A percentile compares a stretch with the other conserved stretches of the same genome.
Conservation (phyloP, 2,797 vertebrate genomes). For the Sebastes matsubarae region DNA sequence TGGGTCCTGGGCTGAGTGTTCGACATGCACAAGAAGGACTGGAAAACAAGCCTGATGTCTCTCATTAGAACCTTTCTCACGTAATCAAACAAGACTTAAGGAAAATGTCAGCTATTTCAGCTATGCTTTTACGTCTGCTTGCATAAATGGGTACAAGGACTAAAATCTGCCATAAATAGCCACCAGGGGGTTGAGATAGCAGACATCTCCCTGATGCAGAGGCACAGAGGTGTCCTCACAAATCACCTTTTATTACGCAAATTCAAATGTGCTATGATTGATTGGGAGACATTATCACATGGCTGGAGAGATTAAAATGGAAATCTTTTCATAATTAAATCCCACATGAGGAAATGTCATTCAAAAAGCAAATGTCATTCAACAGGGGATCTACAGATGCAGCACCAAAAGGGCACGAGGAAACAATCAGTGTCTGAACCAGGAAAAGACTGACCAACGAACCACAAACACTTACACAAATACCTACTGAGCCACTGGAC, state of each 20-base stretch:
- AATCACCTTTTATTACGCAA: constrained; percentile 30
- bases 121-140: constrained; percentile 67
- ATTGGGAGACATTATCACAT: constrained; percentile 23
- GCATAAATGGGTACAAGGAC: constrained; percentile 65
- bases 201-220: not conserved
- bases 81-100: constrained; percentile 76
- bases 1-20: constrained; percentile 66
- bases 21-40: constrained; percentile 55
- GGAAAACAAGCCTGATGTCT: constrained; percentile 79
- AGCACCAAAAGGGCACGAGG: constrained; percentile 39
- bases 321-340: constrained; percentile 48
- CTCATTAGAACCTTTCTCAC: constrained; percentile 73
- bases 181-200: constrained; percentile 10
- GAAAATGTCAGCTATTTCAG: constrained; percentile 79
- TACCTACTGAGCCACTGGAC: constrained; percentile 6
- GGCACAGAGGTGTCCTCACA: constrained; percentile 2
- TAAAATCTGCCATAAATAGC: constrained; percentile 46
- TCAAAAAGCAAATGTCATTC: constrained; percentile 53
- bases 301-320: constrained; percentile 34
- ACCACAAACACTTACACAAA: constrained; percentile 23
- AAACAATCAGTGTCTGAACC: constrained; percentile 45
- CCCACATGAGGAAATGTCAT: constrained; percentile 62
- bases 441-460: constrained; percentile 35
- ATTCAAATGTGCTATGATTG: constrained; percentile 35
- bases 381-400: constrained; percentile 46